phyloP scores from a whole-genome alignment of 2,113 vertebrate genomes.

The Machaerirhynchus nigripectus region DNA sequence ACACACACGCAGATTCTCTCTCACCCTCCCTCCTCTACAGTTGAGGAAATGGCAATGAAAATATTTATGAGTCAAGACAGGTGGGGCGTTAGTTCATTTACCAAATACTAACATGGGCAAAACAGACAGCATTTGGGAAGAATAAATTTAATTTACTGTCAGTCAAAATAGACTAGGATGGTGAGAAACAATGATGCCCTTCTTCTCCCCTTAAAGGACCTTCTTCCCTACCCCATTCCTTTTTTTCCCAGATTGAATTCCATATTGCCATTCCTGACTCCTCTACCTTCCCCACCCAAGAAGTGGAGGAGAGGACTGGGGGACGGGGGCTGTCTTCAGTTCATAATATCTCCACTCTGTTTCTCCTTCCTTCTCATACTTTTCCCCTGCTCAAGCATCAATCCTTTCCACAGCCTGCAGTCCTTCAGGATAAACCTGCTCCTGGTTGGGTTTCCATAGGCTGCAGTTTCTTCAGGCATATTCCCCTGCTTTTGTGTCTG shows the following conservation, averaged over 20 bases:
- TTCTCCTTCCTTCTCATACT: not conserved
- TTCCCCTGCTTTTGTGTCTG: not conserved
- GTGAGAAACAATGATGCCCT: rapidly evolving
- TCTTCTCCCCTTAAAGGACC: not conserved
- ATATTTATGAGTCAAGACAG: not conserved
- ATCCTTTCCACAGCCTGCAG: not conserved
- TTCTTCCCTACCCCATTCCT: not conserved
- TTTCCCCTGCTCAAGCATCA: rapidly evolving
- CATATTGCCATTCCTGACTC: not conserved
- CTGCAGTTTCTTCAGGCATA: not conserved
- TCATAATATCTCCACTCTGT: not conserved
- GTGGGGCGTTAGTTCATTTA: not conserved
- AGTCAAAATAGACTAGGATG: not conserved
- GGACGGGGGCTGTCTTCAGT: not conserved
- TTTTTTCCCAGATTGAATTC: not conserved
- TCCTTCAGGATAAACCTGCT: not conserved
- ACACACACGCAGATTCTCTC: not conserved
- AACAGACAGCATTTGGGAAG: not conserved
- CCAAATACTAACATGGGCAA: not conserved
- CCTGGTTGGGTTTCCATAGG: not conserved
- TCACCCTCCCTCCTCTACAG: not conserved
- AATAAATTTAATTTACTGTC: not conserved
- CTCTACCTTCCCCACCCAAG: not conserved
- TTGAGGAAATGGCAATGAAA: not conserved
- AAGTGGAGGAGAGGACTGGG: not conserved